Conservation (phyloP, 2,797 vertebrate genomes). For the Enteromius radiatus region DNA sequence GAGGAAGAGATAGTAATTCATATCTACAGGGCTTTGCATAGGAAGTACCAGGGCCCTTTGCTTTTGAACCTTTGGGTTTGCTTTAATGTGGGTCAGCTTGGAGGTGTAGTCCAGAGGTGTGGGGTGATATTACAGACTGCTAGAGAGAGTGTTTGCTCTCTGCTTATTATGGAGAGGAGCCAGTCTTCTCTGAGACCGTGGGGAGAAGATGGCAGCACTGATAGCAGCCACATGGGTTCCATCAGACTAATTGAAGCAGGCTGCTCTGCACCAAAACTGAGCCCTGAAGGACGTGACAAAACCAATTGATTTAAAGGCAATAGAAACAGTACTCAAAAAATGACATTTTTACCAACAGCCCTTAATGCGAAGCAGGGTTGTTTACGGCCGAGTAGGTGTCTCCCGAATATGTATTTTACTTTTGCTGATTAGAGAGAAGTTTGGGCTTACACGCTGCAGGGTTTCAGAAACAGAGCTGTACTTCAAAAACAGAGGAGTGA, state of each 20-base stretch:
- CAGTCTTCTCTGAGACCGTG: slow-evolving; percentile 58
- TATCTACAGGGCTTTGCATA: slow-evolving; percentile 40
- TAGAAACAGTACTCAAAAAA: slow-evolving; percentile 60
- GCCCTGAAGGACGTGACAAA: slow-evolving; percentile 67
- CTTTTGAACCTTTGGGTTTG: slow-evolving; percentile 54
- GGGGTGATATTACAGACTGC: slow-evolving; percentile 64
- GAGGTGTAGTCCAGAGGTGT: slow-evolving; percentile 63
- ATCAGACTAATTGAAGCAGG: slow-evolving; percentile 69
- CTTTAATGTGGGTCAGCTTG: slow-evolving; percentile 62
- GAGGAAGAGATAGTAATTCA: slow-evolving; percentile 40
- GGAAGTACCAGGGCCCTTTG: slow-evolving; percentile 38
- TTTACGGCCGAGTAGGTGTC: slow-evolving; percentile 57
- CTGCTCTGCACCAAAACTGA: slow-evolving; percentile 60
- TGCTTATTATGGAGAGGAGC: slow-evolving; percentile 65
- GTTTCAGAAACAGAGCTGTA: slow-evolving; percentile 46
- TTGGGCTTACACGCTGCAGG: slow-evolving; percentile 47
- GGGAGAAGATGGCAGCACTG: slow-evolving; percentile 64
- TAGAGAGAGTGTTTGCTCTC: slow-evolving; percentile 63
- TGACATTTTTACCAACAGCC: slow-evolving; percentile 61
- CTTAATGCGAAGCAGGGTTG: slow-evolving; percentile 65
- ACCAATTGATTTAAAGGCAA: slow-evolving; percentile 66
- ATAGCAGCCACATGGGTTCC: slow-evolving; percentile 66
- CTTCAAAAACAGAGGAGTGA: slow-evolving; percentile 51
- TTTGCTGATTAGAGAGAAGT: slow-evolving; percentile 55
- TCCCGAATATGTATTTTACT: slow-evolving; percentile 56